phyloP scores from a whole-genome alignment of 2,113 vertebrate species.

The Picathartes gymnocephalus region DNA sequence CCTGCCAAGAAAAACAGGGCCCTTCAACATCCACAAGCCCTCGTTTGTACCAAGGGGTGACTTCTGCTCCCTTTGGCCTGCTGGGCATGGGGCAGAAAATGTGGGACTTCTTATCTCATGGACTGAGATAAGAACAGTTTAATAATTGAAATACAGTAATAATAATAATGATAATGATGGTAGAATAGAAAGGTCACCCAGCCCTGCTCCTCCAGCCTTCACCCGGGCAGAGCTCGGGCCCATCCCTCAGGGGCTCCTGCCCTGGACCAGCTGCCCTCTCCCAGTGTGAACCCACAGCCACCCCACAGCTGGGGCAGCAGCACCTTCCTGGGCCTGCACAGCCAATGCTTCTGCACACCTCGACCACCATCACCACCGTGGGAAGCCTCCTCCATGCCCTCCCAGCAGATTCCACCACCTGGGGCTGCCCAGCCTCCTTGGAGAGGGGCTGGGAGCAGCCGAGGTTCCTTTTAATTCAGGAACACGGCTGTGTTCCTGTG shows the following conservation, averaged over 20 bases:
- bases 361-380: rapidly evolving
- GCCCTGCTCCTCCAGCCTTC: neutral
- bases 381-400: neutral
- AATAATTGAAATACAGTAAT: neutral
- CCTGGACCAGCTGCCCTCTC: neutral
- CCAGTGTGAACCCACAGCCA: rapidly evolving
- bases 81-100: rapidly evolving
- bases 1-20: neutral
- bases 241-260: neutral
- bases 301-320: neutral
- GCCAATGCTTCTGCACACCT: neutral
- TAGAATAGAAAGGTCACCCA: neutral
- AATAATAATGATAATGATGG: neutral
- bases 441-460: neutral
- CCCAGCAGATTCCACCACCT: neutral
- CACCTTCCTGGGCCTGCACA: neutral
- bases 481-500: neutral
- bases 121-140: neutral
- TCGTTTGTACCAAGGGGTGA: rapidly evolving
- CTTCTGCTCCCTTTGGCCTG: neutral
- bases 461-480: neutral
- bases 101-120: neutral
- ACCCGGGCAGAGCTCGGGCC: neutral
- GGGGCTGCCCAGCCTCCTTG: rapidly evolving
- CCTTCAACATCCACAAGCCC: neutral